A percentile compares a stretch with the other conserved stretches of the same genome.
Evolutionary conservation across 2,797 vertebrate genomes (phyloP).

Genomic region (Argyrosomus regius): DNA sequence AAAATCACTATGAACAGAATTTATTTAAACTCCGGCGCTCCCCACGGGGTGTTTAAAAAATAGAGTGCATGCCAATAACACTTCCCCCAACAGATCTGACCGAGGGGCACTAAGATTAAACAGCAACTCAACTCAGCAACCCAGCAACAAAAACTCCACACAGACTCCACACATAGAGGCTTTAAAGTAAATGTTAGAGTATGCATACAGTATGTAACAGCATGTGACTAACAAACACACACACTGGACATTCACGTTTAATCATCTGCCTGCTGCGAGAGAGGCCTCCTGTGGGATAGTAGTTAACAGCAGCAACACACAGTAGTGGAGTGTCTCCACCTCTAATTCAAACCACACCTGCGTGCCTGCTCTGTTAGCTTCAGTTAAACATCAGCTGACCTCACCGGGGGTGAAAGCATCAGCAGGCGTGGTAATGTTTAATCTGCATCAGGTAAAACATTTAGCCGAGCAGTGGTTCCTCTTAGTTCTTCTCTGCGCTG

Average conservation of each 20-base stretch:
- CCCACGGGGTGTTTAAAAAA: not conserved
- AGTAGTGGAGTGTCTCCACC: conserved; percentile 66
- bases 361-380: conserved; percentile 58
- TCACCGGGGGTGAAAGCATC: conserved; percentile 50
- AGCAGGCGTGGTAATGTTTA: conserved; percentile 84
- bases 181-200: not conserved
- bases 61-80: not conserved
- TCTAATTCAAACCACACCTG: conserved; percentile 72
- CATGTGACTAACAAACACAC: not conserved
- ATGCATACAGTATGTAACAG: not conserved
- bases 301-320: conserved; percentile 46
- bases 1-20: not conserved
- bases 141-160: too few relatives aligned
- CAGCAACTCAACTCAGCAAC: not conserved
- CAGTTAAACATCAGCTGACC: conserved; percentile 75
- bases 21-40: not conserved
- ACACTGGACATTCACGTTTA: not conserved
- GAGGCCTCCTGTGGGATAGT: not conserved
- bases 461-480: conserved; percentile 30
- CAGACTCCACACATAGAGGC: too few relatives aligned
- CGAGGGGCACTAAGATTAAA: not conserved
- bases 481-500: not conserved
- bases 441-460: conserved; percentile 66
- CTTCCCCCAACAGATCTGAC: not conserved
- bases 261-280: not conserved